Conservation (phyloP, 2,113 vertebrate genomes). For the Nibea albiflora region DNA sequence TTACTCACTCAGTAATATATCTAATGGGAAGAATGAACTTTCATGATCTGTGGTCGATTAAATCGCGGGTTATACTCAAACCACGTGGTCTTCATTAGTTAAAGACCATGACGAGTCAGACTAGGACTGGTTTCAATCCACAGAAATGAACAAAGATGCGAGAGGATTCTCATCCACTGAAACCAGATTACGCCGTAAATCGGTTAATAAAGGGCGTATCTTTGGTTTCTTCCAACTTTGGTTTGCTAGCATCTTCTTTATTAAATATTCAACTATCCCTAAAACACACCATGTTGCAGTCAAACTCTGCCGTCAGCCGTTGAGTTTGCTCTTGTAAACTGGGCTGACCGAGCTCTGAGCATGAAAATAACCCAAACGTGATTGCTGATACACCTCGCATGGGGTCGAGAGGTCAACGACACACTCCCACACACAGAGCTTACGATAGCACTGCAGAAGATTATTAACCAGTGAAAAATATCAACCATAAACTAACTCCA, state of each 20-base stretch:
- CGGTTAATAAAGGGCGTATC: too few relatives aligned
- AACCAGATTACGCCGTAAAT: not conserved
- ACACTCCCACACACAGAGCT: constrained; percentile 15
- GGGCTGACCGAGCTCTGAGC: constrained; percentile 25
- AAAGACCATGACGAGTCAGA: too few relatives aligned
- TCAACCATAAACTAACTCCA: not conserved
- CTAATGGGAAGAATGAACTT: not conserved
- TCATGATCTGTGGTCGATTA: not conserved
- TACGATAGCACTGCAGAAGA: not conserved
- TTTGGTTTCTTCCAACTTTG: too few relatives aligned
- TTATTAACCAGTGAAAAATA: not conserved
- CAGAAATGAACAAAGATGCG: not conserved
- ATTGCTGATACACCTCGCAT: constrained; percentile 1
- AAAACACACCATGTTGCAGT: too few relatives aligned
- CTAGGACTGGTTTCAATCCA: not conserved
- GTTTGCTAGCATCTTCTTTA: too few relatives aligned
- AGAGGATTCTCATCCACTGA: not conserved
- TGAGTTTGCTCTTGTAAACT: not conserved
- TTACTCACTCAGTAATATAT: not conserved
- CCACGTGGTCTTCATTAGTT: too few relatives aligned
- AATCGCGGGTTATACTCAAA: too few relatives aligned
- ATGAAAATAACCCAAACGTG: constrained; percentile 46
- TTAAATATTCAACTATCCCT: too few relatives aligned
- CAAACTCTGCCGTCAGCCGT: not conserved
- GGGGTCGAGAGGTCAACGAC: not conserved